Base-by-base conservation (phyloP, 2,113 vertebrate species). In the Ailurus styani region DNA sequence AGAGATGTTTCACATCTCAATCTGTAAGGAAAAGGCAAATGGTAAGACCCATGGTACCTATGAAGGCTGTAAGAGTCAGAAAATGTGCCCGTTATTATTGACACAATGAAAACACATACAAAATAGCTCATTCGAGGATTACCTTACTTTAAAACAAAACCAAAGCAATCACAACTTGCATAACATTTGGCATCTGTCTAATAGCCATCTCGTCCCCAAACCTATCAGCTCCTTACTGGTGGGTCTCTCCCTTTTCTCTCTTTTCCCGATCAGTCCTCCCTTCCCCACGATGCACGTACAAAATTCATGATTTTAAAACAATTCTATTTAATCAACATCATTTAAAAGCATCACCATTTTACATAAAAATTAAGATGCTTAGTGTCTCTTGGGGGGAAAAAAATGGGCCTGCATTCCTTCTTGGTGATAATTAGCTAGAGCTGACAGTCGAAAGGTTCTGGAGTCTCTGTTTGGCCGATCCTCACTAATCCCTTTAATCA, bases 1-100 rank as follows among this genome's bases (percentile, higher is more conserved):
- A 87, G 86, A 89, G 34, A 72, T 52, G 45, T 45, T 96, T 90
- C 91, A 89, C 50, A 82, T 96, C 95, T 96, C 93, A 95, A 66
- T 98, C 60, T 75, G 50, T 52, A 83, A 90, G 93, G 90, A 77
- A 84, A 70, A 86, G 57, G 66, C 25, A 78, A 87, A 70, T 87
- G 18, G 52, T 79, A 55, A 40, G 64, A 85, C 17, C 23, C 91
- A 55, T 31, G 34, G n/a, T 78, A 57, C 31, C 47, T n/a, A 52
- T 18, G 60, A 94, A 95, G 14, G 9, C 91, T 45, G 25, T 45
- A n/a, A 86, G 25, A 66, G 3, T 79, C 82, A 94, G 52, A 95
- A 95, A 85, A 55, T 55, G 2, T 72, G 15, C 21, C 47, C 78
- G 6, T 78, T 62, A 40, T 82, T 88, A 57, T 3, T 75, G 42